Evolutionary conservation across 2,888 invertebrate species (phyloP), one percentile per base, ranked within the genome.

Genomic region (Chesias legatella): DNA sequence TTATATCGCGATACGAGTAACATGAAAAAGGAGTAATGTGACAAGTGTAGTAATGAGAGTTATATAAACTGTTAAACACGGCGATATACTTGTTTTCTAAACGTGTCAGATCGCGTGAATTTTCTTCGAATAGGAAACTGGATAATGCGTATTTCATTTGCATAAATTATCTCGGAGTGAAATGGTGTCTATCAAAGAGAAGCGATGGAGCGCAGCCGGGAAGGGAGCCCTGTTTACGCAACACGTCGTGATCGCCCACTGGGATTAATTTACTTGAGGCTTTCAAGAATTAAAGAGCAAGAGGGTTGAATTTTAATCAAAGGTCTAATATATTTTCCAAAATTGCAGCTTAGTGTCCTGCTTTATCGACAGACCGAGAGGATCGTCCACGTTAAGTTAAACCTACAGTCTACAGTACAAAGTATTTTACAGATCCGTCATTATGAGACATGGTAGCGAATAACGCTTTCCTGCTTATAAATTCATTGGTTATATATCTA

Each of bases 101-200:
- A 77, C 74, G 79, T 68, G 77, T 73, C 73, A 71, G 65, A 61
- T 58, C 60, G 61, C 58, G 62, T 63, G 64, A 66, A 63, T 64
- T n/a, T 59, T 54, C 67, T 63, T 69, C 68, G 72, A 71, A 78
- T 74, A 71, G 74, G 71, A 77, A 75, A 75, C 73, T 66, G 70
- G 72, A 71, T 79, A 81, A 82, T 81, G 80, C 72, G 79, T 77
- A 84, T 84, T 76, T 79, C 79, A 81, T 86, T 84, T 81, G 71
- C 82, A 85, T 84, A 83, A 83, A 85, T 85, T 81, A 85, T 83
- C 67, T 69, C 64, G 58, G 64, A 61, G 63, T 58, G 66, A 72
- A 78, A 73, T 68, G 48, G 62, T 71, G 73, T 73, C 68, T 76
- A 69, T 70, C 57, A 51, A 60, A 57, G 51, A 60, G 51, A 55